These are phyloP conservation scores for Tor tambroides DNA, from an alignment of 2,113 vertebrate species.

Conservation along the genomic window DNA sequence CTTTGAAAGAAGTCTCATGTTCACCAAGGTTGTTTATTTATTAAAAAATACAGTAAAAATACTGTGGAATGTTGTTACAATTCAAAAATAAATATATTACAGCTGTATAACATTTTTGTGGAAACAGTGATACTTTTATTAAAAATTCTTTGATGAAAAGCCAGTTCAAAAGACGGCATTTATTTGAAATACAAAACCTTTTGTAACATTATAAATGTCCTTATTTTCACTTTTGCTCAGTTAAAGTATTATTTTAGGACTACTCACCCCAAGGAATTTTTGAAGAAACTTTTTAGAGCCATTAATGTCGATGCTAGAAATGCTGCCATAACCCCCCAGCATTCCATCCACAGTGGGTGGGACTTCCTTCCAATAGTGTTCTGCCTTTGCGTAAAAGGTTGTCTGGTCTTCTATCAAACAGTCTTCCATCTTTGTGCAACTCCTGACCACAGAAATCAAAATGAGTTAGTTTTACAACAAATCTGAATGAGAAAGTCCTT, in stretches of 20 bases:
- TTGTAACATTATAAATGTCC: not conserved
- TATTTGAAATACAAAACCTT: not conserved
- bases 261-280: conserved; percentile 88
- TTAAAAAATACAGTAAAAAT: not conserved
- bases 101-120: not conserved
- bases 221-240: not conserved
- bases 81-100: not conserved
- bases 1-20: not conserved
- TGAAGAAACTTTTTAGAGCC: conserved; percentile 92
- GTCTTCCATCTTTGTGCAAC: conserved; percentile 81
- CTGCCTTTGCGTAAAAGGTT: conserved; percentile 90
- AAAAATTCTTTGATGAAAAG: not conserved
- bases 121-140: not conserved
- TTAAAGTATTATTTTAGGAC: not conserved
- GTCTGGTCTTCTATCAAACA: conserved; percentile 77
- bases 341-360: conserved; percentile 93
- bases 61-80: not conserved
- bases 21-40: not conserved
- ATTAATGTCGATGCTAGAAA: conserved; percentile 92
- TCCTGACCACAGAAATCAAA: not conserved
- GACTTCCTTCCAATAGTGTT: conserved; percentile 92
- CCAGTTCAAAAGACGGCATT: not conserved
- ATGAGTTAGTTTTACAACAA: not conserved
- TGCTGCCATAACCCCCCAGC: conserved; percentile 94
- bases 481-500: not conserved